Evolutionary conservation across 2,888 invertebrate genomes (phyloP), one percentile per base, ranked within the genome.

Genomic region (Tetropium fuscum): DNA sequence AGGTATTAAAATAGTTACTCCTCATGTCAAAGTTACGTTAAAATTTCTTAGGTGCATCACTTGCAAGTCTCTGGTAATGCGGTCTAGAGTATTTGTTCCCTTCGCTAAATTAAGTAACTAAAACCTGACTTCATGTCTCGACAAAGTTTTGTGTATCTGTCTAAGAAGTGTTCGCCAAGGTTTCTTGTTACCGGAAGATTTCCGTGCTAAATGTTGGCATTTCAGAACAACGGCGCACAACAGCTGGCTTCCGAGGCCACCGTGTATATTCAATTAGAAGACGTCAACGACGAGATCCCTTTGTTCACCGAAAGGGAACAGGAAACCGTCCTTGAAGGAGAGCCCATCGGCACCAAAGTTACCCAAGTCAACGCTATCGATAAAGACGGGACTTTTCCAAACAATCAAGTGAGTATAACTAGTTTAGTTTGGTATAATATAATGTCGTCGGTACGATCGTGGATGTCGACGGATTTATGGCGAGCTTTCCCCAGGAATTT

Each of bases 201-300:
- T 40, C 19, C 32, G 16, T 22, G 15, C n/a, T 34, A 32, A 49
- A 19, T 25, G 11, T 13, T 30, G 25, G 13, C 19, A 58, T 78
- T 80, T 13, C 79, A 96, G 95, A 97, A 97, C 83, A 96, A 97
- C 82, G 96, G 96, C 56, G 94, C 95, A 51, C 96, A 96, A 80
- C 97, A 97, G 84, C 85, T 97, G 78, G 96, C 96, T 56, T 95
- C 95, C 11, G 96, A 96, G 84, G 93, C 96, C 22, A 96, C 95
- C 27, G 95, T 97, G 69, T 93, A 90, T 84, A 95, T 97, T 75
- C 92, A 93, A 86, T 85, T 98, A 64, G 94, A 95, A 83, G 97
- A 98, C 82, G 96, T 97, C 58, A 98, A 98, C 84, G 98, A 98
- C 81, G 97, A 98, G 84, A 95, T 95, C 75, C 97, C 98, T 16